Base-by-base conservation (phyloP, 2,797 vertebrate species). In the Acrocephalus scirpaceus region DNA sequence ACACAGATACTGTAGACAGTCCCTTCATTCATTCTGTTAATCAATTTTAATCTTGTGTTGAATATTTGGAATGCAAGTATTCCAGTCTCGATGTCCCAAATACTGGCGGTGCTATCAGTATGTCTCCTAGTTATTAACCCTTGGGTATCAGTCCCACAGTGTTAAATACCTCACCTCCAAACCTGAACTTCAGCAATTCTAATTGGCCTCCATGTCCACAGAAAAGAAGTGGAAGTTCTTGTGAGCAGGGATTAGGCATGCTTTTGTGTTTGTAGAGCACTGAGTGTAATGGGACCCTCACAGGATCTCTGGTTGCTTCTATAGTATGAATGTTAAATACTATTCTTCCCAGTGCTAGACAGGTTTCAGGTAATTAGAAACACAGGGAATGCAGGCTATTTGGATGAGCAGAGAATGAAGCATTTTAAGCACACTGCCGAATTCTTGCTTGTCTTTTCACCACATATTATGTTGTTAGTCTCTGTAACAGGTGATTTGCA, bases 1-100 rank as follows among this genome's bases (percentile, higher is more conserved):
- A 93, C 88, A 93, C 57, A 86, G 61, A 60, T 30, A 18, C 69
- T 70, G 79, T 47, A 97, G 94, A 83, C 74, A 79, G 47, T 88
- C 64, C 42, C 26, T 83, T 96, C 76, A 84, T 94, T 95, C 81
- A 62, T 96, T 97, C 86, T 94, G 74, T 94, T 97, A 62, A 96
- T 96, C 88, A 94, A 67, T 97, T 97, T 95, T 93, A 89, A 93
- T 97, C 85, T 96, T 85, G n/a, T 91, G 91, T 96, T 95, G 96
- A 96, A 94, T 96, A 97, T 93, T 97, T 88, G 64, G 60, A 95
- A 86, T 93, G 62, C 75, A 95, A 92, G 79, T 94, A 92, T 94
- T 97, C 22, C 88, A 79, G 75, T 91, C 78, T 81, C 94, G 91
- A 96, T 94, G 86, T 95, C 90, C 70, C 86, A 61, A 36, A 93